phyloP scores from a whole-genome alignment of 2,113 vertebrate genomes.

The Elephantulus edwardii region DNA sequence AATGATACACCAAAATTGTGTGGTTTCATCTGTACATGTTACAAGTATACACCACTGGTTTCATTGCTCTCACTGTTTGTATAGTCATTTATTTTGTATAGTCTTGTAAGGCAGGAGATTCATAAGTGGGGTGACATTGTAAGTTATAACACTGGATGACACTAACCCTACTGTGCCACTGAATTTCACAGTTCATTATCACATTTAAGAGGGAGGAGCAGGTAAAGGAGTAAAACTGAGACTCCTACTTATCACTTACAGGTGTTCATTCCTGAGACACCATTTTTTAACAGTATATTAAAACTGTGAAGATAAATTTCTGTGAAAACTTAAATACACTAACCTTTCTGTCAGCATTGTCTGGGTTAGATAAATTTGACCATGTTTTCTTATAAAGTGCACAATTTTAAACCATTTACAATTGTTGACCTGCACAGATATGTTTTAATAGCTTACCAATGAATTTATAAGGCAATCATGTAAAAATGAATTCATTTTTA shows the following conservation, averaged over 20 bases:
- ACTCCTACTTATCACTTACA: conserved; percentile 47
- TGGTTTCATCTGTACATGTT: not conserved
- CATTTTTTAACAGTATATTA: conserved; percentile 20
- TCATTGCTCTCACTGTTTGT: not conserved
- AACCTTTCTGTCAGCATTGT: not conserved
- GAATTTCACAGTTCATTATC: conserved; percentile 71
- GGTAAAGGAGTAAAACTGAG: conserved; percentile 7
- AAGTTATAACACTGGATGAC: not conserved
- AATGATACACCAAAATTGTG: not conserved
- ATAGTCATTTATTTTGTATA: not conserved
- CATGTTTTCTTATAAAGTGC: not conserved
- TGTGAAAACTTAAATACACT: conserved; percentile 31
- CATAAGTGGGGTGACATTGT: not conserved
- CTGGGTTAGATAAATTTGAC: not conserved
- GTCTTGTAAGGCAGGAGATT: no score
- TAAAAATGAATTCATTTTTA: not conserved
- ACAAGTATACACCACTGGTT: not conserved
- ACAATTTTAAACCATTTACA: not conserved
- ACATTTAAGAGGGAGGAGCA: conserved; percentile 22
- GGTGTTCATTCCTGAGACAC: conserved; percentile 53
- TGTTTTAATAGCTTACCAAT: conserved; percentile 26
- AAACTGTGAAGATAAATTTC: conserved; percentile 40
- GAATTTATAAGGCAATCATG: conserved; percentile 13
- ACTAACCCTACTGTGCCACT: not conserved
- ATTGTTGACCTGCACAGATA: not conserved